These are phyloP conservation scores for Aporrectodea caliginosa DNA, from an alignment of 1,140 invertebrate species.

Conservation along the genomic window DNA sequence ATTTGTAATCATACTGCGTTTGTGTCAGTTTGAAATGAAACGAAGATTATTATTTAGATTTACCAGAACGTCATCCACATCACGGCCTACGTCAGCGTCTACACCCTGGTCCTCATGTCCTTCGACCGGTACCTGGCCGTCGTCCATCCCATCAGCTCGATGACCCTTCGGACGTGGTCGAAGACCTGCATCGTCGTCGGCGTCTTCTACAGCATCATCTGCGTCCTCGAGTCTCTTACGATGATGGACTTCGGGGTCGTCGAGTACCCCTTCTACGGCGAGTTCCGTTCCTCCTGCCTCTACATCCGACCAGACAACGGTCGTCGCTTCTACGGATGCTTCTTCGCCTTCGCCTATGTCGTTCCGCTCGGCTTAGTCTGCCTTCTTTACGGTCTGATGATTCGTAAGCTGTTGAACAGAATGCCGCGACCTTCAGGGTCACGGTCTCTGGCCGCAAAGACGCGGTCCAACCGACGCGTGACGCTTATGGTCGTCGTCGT, in stretches of 20 bases:
- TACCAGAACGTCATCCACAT: conserved; percentile 68
- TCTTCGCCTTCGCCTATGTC: conserved; percentile 57
- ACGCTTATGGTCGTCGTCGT: conserved; percentile 90
- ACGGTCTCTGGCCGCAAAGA: conserved; percentile 63
- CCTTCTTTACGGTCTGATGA: conserved; percentile 84
- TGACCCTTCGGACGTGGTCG: conserved; percentile 76
- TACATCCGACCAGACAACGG: conserved; percentile 20
- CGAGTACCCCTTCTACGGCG: conserved; percentile 61
- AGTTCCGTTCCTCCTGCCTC: conserved; percentile 40
- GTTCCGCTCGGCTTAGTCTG: conserved; percentile 68
- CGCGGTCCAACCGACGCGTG: conserved; percentile 77
- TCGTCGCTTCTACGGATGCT: conserved; percentile 48
- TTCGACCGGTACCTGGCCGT: conserved; percentile 90
- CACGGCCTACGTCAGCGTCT: conserved; percentile 86
- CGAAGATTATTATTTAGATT: conserved; percentile 55
- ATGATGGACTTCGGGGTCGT: conserved; percentile 70
- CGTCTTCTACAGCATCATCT: conserved; percentile 70
- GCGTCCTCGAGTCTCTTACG: conserved; percentile 69
- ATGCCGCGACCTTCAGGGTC: conserved; percentile 65
- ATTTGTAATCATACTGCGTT: conserved; percentile 65
- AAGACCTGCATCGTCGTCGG: conserved; percentile 71
- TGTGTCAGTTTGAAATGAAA: too few species aligned
- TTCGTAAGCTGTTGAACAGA: conserved; percentile 59
- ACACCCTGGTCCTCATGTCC: conserved; percentile 90
- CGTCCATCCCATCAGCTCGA: conserved; percentile 85